Percentiles rank a stretch among this genome's conserved stretches.
These are phyloP conservation scores for Calameuta filiformis DNA, from an alignment of 2,888 invertebrate genomes.

Conservation along the genomic window DNA sequence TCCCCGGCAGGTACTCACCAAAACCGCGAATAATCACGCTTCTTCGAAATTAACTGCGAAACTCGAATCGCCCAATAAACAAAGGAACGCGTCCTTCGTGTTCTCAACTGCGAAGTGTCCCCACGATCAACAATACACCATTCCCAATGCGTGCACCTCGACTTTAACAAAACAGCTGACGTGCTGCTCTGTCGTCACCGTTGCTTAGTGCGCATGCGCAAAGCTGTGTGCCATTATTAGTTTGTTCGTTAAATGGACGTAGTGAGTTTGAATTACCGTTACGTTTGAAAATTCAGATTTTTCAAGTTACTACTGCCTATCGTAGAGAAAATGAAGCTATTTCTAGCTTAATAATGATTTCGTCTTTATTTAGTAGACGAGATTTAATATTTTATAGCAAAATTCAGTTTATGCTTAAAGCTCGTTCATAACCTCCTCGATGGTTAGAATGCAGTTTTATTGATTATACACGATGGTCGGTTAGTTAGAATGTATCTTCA, in stretches of 20 bases:
- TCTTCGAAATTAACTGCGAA: not conserved
- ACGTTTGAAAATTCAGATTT: not conserved
- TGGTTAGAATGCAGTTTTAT: not conserved
- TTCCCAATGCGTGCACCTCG: conserved; percentile 38
- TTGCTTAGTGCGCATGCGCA: conserved; percentile 34
- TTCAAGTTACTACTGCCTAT: not conserved
- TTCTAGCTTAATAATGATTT: not conserved
- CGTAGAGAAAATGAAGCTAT: not conserved
- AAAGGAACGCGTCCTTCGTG: conserved; percentile 26
- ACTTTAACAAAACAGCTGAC: conserved; percentile 56
- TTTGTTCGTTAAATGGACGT: not conserved
- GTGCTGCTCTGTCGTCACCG: conserved; percentile 50
- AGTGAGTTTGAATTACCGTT: not conserved
- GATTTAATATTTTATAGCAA: not conserved
- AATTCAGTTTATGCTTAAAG: not conserved
- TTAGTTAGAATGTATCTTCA: not conserved
- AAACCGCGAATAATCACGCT: not conserved
- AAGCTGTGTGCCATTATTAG: not conserved
- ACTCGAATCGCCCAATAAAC: conserved; percentile 35
- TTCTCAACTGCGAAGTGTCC: conserved; percentile 33
- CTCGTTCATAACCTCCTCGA: not conserved
- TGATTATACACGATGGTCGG: not conserved
- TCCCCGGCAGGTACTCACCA: not conserved
- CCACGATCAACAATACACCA: conserved; percentile 41
- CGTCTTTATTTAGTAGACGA: not conserved